Conservation (phyloP, 2,797 vertebrate genomes). For the Propithecus perrieri region DNA sequence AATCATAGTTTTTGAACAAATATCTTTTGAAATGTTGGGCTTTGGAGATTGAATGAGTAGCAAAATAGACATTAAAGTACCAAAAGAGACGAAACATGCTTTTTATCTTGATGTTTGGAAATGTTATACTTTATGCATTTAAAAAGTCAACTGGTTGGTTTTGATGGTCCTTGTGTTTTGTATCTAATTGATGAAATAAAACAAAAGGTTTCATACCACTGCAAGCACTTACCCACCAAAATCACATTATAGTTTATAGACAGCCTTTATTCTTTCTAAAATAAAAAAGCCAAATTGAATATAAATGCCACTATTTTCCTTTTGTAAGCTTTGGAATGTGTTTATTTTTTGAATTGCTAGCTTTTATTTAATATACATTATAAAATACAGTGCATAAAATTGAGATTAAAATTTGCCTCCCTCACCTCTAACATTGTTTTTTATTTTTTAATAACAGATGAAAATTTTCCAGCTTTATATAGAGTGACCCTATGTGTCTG, state of each 20-base stretch:
- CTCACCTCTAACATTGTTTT: background rate
- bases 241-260: background rate
- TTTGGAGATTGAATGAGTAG: background rate
- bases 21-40: background rate
- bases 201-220: background rate
- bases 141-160: background rate
- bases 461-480: background rate
- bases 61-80: background rate
- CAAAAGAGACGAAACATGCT: background rate
- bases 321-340: background rate
- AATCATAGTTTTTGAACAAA: background rate
- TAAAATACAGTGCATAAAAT: background rate
- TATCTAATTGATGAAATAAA: conserved; percentile 18
- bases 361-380: background rate
- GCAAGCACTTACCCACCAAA: background rate
- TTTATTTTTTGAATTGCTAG: background rate
- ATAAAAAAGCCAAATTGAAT: background rate
- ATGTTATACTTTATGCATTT: background rate
- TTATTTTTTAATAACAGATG: background rate
- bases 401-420: background rate
- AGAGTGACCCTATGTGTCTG: too few species aligned
- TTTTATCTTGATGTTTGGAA: background rate
- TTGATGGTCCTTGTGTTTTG: background rate
- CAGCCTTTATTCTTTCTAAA: background rate
- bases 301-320: background rate